Conservation (phyloP, 2,797 vertebrate genomes). For the Petrocephalus schoutedeni region DNA sequence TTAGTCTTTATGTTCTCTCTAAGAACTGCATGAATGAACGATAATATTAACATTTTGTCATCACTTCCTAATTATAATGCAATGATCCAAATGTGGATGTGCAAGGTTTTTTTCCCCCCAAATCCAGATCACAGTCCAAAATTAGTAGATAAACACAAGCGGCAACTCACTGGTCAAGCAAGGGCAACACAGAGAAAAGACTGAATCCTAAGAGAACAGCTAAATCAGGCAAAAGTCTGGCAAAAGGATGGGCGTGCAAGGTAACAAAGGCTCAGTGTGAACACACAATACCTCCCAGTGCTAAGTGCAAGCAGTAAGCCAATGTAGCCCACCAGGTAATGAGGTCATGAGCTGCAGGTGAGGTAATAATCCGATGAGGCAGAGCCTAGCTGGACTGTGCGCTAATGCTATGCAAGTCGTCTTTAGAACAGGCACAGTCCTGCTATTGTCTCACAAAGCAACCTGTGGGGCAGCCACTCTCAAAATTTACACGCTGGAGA, state of each 20-base stretch:
- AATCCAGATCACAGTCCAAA: background rate
- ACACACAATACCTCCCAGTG: background rate
- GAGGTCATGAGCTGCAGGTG: background rate
- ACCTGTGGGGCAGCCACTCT: background rate
- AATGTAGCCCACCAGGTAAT: background rate
- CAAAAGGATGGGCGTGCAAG: background rate
- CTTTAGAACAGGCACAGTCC: background rate
- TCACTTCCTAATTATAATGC: background rate
- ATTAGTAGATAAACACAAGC: background rate
- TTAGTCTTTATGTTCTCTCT: background rate
- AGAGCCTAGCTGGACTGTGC: background rate
- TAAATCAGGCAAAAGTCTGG: background rate
- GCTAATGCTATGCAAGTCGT: background rate
- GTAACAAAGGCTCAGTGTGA: background rate
- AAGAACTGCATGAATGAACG: background rate
- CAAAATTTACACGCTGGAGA: background rate
- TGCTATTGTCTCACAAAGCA: background rate
- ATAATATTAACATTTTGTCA: conserved; percentile 5
- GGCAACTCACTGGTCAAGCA: background rate
- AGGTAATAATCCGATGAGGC: background rate
- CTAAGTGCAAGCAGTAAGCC: background rate
- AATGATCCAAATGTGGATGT: background rate
- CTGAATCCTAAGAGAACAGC: background rate
- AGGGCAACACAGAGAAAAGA: background rate
- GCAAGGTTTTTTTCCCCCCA: background rate